A percentile compares a stretch with the other conserved stretches of the same genome.
Evolutionary conservation across 2,113 vertebrate genomes (phyloP).

Genomic region (Chlorodrepanis virens): DNA sequence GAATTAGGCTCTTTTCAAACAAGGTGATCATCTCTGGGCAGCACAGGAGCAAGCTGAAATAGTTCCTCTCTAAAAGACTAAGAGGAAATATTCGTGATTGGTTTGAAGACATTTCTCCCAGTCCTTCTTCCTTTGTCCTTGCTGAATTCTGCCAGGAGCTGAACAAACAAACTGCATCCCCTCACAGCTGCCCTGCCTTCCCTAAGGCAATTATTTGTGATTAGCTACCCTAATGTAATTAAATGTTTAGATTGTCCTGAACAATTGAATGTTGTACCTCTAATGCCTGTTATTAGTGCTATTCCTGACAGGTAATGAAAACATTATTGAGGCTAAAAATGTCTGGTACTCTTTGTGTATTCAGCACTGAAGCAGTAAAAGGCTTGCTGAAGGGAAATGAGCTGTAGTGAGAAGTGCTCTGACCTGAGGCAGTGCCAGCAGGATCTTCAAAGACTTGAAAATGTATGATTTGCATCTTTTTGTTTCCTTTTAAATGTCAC

Average conservation of each 20-base stretch:
- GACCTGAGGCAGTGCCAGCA: background rate
- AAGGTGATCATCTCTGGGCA: background rate
- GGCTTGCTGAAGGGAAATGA: background rate
- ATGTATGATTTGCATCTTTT: slow-evolving; percentile 7
- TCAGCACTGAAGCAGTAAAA: background rate
- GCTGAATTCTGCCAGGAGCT: background rate
- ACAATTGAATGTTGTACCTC: background rate
- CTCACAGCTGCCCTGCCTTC: background rate
- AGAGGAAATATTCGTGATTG: background rate
- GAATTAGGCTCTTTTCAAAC: background rate
- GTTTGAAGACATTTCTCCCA: background rate
- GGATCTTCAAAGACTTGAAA: slow-evolving; percentile 25
- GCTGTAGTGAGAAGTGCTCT: background rate
- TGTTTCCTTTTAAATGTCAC: slow-evolving; percentile 5
- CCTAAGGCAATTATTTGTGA: background rate
- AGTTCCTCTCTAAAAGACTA: background rate
- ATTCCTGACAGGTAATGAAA: background rate
- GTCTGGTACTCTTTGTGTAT: background rate
- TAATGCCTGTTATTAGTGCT: background rate
- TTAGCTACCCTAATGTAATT: background rate
- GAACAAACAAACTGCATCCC: background rate
- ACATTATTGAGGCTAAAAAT: background rate
- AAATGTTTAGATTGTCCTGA: background rate
- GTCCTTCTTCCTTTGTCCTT: background rate
- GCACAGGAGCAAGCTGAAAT: background rate